These are phyloP conservation scores for Ceyx erithaca DNA, from an alignment of 2,797 vertebrate species.

Conservation along the genomic window DNA sequence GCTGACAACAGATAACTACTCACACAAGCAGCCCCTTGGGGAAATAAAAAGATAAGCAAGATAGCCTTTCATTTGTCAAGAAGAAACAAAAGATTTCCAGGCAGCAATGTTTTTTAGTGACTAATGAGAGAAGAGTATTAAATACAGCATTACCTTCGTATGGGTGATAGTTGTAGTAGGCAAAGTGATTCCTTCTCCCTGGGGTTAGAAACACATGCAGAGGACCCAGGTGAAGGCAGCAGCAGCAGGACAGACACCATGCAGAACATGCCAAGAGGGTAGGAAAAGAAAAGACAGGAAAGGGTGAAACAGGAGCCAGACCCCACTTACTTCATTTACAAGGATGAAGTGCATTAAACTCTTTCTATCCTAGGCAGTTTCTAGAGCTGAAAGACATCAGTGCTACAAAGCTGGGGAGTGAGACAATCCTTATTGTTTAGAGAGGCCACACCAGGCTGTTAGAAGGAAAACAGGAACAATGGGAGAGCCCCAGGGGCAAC, in stretches of 20 bases:
- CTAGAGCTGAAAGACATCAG: constrained; percentile 15
- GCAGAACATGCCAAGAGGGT: constrained; percentile 81
- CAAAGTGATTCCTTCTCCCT: constrained; percentile 98
- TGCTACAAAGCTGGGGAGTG: constrained; percentile 21
- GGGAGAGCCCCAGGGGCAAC: constrained; percentile 32
- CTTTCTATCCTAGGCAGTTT: constrained; percentile 31
- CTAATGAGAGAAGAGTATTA: constrained; percentile 56
- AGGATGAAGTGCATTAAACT: constrained; percentile 52
- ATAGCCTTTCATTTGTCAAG: background rate
- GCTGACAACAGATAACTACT: background rate
- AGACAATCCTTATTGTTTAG: constrained; percentile 44
- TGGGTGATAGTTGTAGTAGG: constrained; percentile 94
- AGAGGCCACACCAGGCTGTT: constrained; percentile 39
- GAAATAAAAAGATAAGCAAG: background rate
- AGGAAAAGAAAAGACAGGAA: constrained; percentile 85
- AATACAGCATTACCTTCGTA: constrained; percentile 89
- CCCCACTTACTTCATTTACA: constrained; percentile 29
- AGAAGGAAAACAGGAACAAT: constrained; percentile 41
- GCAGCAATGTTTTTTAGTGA: constrained; percentile 48
- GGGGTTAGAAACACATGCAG: constrained; percentile 88
- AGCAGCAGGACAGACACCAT: constrained; percentile 83
- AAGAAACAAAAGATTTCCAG: background rate
- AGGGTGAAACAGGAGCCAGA: constrained; percentile 80
- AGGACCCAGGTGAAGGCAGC: constrained; percentile 88
- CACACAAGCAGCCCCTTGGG: background rate